phyloP scores from a whole-genome alignment of 2,113 vertebrate species.

The Mormyrus iriodes region DNA sequence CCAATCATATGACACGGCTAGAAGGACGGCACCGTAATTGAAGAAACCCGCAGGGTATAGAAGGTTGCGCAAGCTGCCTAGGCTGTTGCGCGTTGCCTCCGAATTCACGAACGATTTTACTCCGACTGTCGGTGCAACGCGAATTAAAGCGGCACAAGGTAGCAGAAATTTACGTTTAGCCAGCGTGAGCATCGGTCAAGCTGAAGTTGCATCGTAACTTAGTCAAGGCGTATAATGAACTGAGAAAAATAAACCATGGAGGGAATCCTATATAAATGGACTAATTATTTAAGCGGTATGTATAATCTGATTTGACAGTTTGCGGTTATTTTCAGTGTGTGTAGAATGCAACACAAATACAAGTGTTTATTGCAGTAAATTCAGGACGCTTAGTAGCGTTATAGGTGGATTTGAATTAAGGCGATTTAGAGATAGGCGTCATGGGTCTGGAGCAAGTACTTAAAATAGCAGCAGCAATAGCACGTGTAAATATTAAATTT shows the following conservation, averaged over 20 bases:
- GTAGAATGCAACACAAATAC: background rate
- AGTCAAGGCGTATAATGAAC: constrained; percentile 50
- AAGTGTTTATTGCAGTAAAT: background rate
- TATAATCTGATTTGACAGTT: background rate
- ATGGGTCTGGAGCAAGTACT: background rate
- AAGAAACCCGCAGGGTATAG: background rate
- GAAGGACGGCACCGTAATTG: background rate
- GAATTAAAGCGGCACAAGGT: background rate
- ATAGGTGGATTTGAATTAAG: constrained; percentile 3
- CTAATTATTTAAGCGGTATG: constrained; percentile 95
- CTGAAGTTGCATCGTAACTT: constrained; percentile 6
- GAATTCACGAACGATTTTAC: constrained; percentile 15
- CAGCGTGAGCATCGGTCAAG: background rate
- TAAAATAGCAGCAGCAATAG: background rate
- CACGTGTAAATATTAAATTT: background rate
- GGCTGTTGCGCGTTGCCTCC: background rate
- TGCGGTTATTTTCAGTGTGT: background rate
- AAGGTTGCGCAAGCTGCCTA: background rate
- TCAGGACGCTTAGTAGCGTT: background rate
- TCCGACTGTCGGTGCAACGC: background rate
- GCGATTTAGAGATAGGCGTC: background rate
- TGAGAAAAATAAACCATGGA: constrained; percentile 69
- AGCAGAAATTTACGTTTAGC: background rate
- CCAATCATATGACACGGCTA: background rate
- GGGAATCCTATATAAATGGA: constrained; percentile 91